Evolutionary conservation across 2,888 invertebrate species (phyloP).

Genomic region (Campoplex capitator): DNA sequence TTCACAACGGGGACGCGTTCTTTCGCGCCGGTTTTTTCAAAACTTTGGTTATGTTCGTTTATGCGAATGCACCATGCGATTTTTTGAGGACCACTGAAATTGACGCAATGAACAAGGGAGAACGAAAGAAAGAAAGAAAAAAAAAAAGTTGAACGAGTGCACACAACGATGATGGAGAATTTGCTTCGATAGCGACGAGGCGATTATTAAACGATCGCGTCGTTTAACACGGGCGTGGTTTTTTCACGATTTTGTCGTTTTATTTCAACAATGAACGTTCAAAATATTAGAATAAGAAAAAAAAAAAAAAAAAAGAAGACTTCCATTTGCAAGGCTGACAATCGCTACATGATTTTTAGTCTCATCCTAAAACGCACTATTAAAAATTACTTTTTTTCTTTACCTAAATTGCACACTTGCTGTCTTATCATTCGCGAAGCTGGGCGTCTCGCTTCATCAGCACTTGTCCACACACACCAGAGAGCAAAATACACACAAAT

Average conservation of each 20-base stretch:
- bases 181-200: conserved; percentile 52
- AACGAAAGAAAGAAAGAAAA: not conserved
- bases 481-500: conserved; percentile 31
- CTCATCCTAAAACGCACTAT: not conserved
- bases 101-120: not conserved
- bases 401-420: conserved; percentile 80
- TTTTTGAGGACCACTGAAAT: not conserved
- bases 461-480: conserved; percentile 73
- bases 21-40: conserved; percentile 26
- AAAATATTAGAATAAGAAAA: not conserved
- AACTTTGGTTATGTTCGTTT: conserved; percentile 9
- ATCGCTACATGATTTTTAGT: not conserved
- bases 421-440: conserved; percentile 75
- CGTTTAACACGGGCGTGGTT: conserved; percentile 62
- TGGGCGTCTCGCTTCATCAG: conserved; percentile 77
- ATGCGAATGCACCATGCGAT: not conserved
- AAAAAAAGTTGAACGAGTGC: conserved; percentile 1
- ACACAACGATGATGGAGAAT: conserved; percentile 43
- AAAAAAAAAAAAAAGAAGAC: not conserved
- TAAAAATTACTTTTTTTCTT: conserved; percentile 57
- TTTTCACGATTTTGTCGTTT: conserved; percentile 3
- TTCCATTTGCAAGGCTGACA: not conserved
- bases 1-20: not conserved
- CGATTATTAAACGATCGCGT: conserved; percentile 56
- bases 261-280: not conserved